phyloP scores from a whole-genome alignment of 2,888 invertebrate genomes.

The Eupithecia tripunctaria region DNA sequence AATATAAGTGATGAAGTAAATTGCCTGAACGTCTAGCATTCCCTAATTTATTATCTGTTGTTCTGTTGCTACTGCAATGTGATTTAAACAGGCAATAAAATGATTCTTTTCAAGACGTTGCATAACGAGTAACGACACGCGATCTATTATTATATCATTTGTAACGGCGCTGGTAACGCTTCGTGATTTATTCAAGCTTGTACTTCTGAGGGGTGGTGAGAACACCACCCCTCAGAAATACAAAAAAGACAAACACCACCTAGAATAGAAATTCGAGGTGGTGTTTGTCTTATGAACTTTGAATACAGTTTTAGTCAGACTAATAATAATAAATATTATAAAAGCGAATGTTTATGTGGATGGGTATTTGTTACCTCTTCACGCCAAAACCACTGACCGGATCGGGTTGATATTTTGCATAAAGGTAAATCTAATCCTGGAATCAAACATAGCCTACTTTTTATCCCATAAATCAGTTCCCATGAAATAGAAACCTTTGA shows the following conservation, averaged over 20 bases:
- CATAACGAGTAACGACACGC: slow-evolving; percentile 36
- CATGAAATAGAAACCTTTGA: too few species aligned
- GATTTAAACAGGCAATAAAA: slow-evolving; percentile 24
- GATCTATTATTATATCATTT: slow-evolving; percentile 54
- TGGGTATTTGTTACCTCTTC: too few species aligned
- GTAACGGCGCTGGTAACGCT: slow-evolving; percentile 37
- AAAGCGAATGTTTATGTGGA: too few species aligned
- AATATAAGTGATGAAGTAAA: neutral
- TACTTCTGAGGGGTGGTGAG: slow-evolving; percentile 41
- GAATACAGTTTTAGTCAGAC: neutral
- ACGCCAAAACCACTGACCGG: too few species aligned
- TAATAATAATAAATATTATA: too few species aligned
- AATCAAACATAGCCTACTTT: too few species aligned
- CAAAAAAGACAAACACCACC: too few species aligned
- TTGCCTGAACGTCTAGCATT: slow-evolving; percentile 11
- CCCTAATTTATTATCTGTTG: slow-evolving; percentile 12
- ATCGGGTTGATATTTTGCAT: too few species aligned
- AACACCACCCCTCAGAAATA: too few species aligned
- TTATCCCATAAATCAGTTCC: too few species aligned
- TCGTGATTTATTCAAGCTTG: slow-evolving; percentile 47
- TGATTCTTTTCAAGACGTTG: slow-evolving; percentile 18
- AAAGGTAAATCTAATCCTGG: too few species aligned
- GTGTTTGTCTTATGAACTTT: slow-evolving; percentile 12
- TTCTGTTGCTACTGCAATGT: slow-evolving; percentile 1
- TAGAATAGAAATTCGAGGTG: too few species aligned